Conservation (phyloP, 1,140 invertebrate genomes). For the Drosophila pandora region DNA sequence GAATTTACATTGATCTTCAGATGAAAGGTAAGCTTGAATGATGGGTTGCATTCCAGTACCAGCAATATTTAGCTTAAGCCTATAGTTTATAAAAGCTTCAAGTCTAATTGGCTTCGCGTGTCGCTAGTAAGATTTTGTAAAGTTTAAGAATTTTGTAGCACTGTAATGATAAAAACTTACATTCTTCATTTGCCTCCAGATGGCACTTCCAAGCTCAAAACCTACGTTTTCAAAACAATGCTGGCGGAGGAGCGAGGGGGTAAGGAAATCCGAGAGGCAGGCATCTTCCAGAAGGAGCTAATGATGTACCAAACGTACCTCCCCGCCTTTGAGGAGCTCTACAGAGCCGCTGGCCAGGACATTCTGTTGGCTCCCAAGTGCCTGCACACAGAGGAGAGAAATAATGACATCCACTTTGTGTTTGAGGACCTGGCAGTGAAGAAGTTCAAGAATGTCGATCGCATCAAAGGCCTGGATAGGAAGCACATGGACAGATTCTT, state of each 20-base stretch:
- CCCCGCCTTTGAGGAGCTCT: slow-evolving; percentile 62
- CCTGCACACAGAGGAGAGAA: slow-evolving; percentile 35
- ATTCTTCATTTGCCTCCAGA: slow-evolving; percentile 22
- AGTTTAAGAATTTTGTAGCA: too few species aligned
- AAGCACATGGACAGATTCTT: slow-evolving; percentile 84
- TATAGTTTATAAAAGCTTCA: background rate
- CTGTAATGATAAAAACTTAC: background rate
- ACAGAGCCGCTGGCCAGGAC: slow-evolving; percentile 54
- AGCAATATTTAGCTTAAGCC: too few species aligned
- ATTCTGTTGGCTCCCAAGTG: slow-evolving; percentile 64
- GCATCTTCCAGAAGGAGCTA: slow-evolving; percentile 62
- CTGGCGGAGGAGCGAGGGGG: slow-evolving; percentile 58
- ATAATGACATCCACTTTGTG: slow-evolving; percentile 53
- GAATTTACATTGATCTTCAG: slow-evolving; percentile 61
- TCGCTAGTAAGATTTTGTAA: too few species aligned
- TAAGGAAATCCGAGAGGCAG: slow-evolving; percentile 31
- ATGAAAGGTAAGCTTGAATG: slow-evolving; percentile 45
- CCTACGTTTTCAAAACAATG: slow-evolving; percentile 69
- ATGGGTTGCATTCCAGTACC: background rate
- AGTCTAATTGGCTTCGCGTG: too few species aligned
- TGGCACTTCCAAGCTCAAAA: slow-evolving; percentile 55
- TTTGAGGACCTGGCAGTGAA: slow-evolving; percentile 58
- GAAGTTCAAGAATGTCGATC: slow-evolving; percentile 76
- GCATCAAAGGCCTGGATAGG: slow-evolving; percentile 85
- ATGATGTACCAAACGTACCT: slow-evolving; percentile 66